Evolutionary conservation across 2,888 invertebrate species (phyloP).

Genomic region (Phrixothrix hirtus): DNA sequence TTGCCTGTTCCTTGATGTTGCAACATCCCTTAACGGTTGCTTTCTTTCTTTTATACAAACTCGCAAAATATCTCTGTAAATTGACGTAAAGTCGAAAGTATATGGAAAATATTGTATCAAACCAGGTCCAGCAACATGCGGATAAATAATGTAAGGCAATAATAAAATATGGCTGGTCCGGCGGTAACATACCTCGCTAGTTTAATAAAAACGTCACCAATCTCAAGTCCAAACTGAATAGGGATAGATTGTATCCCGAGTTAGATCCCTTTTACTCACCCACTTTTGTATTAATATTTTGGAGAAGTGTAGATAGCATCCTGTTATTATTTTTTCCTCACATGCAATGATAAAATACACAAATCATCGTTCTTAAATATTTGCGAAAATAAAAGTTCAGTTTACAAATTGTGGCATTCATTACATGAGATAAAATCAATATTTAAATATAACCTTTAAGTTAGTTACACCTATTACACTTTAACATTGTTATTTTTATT

Average conservation of each 20-base stretch:
- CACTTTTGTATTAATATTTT: conserved; percentile 33
- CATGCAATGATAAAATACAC: not conserved
- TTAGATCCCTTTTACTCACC: conserved; percentile 15
- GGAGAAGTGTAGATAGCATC: conserved; percentile 8
- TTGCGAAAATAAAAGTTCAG: too few species aligned
- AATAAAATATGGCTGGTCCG: conserved; percentile 49
- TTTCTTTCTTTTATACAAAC: conserved; percentile 16
- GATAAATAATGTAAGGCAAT: conserved; percentile 55
- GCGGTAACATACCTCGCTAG: conserved; percentile 47
- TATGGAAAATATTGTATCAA: conserved; percentile 36
- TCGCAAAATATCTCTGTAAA: not conserved
- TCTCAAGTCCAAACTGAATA: conserved; percentile 37
- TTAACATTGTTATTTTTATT: too few species aligned
- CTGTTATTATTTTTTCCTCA: conserved; percentile 3
- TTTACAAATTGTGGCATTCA: too few species aligned
- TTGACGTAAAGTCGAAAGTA: conserved; percentile 17
- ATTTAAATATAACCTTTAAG: too few species aligned
- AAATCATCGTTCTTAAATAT: too few species aligned
- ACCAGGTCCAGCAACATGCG: conserved; percentile 42
- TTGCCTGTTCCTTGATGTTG: conserved; percentile 24
- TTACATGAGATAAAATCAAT: too few species aligned
- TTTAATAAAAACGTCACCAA: conserved; percentile 52
- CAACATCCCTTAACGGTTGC: conserved; percentile 12
- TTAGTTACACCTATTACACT: too few species aligned
- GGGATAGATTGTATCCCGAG: conserved; percentile 30